phyloP scores from a whole-genome alignment of 2,888 invertebrate genomes.

The Acanthosoma haemorrhoidale region DNA sequence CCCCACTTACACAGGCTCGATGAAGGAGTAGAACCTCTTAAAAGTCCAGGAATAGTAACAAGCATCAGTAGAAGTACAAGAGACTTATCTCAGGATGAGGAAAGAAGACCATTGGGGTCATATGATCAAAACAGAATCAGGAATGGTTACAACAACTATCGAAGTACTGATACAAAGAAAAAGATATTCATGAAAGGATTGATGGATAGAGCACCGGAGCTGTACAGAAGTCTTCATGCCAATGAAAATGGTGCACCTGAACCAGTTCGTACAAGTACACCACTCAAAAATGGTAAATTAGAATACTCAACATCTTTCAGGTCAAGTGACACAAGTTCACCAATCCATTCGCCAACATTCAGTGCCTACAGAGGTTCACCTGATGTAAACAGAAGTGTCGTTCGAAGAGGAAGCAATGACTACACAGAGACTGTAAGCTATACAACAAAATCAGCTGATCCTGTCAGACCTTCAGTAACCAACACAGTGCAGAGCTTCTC shows the following conservation, averaged over 20 bases:
- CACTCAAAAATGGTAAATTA: slow-evolving; percentile 44
- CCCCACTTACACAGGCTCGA: slow-evolving; percentile 67
- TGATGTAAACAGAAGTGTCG: slow-evolving; percentile 45
- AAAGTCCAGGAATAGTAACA: slow-evolving; percentile 81
- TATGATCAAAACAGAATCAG: slow-evolving; percentile 38
- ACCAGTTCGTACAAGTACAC: slow-evolving; percentile 42
- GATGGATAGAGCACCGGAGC: slow-evolving; percentile 64
- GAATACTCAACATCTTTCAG: slow-evolving; percentile 43
- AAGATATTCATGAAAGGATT: slow-evolving; percentile 64
- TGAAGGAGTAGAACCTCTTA: slow-evolving; percentile 65
- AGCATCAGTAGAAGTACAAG: slow-evolving; percentile 78
- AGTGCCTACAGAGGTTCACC: slow-evolving; percentile 39
- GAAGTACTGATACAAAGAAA: slow-evolving; percentile 55
- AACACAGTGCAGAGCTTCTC: slow-evolving; percentile 65
- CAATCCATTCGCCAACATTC: slow-evolving; percentile 37
- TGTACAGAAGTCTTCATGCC: slow-evolving; percentile 64
- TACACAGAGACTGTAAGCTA: slow-evolving; percentile 67
- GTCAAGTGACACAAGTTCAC: slow-evolving; percentile 38
- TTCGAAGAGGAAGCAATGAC: slow-evolving; percentile 55
- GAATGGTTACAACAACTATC: slow-evolving; percentile 47
- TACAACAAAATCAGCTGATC: slow-evolving; percentile 61
- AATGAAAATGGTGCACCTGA: slow-evolving; percentile 46
- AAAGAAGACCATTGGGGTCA: slow-evolving; percentile 37
- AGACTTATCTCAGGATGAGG: slow-evolving; percentile 58
- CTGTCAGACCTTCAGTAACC: slow-evolving; percentile 61